These are phyloP conservation scores for Anguilla anguilla DNA, from an alignment of 2,797 vertebrate genomes.

Conservation along the genomic window DNA sequence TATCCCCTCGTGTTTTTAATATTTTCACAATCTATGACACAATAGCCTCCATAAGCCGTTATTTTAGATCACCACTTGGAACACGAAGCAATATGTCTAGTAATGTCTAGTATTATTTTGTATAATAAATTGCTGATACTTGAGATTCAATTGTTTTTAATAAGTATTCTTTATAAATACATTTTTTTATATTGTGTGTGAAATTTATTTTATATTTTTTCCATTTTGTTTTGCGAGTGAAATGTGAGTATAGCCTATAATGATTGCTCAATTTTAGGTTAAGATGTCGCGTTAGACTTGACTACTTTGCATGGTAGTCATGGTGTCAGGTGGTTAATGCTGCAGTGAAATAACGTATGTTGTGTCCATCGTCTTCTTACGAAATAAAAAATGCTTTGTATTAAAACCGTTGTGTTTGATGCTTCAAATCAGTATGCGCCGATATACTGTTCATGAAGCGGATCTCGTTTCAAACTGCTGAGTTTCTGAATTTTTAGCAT, in stretches of 20 bases:
- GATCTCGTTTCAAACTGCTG: neutral
- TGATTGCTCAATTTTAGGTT: neutral
- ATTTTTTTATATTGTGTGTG: neutral
- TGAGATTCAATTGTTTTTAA: neutral
- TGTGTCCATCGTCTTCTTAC: neutral
- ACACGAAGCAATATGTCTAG: slow-evolving; percentile 9
- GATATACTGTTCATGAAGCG: neutral
- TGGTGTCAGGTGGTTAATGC: neutral
- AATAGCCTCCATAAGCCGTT: neutral
- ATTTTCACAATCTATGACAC: slow-evolving; percentile 16
- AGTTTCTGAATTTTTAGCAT: too few species aligned
- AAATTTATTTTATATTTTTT: neutral
- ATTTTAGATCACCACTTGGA: neutral
- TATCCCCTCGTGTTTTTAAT: slow-evolving; percentile 44
- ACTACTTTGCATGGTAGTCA: neutral
- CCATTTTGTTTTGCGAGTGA: neutral
- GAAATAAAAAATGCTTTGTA: neutral
- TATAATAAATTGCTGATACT: neutral
- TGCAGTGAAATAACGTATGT: neutral
- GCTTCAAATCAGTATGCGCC: neutral
- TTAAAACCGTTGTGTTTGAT: neutral
- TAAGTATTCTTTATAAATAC: neutral
- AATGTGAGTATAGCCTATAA: neutral
- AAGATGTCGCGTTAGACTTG: neutral
- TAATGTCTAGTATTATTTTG: neutral